Conservation (phyloP, 2,888 invertebrate genomes). For the Diploptera punctata region DNA sequence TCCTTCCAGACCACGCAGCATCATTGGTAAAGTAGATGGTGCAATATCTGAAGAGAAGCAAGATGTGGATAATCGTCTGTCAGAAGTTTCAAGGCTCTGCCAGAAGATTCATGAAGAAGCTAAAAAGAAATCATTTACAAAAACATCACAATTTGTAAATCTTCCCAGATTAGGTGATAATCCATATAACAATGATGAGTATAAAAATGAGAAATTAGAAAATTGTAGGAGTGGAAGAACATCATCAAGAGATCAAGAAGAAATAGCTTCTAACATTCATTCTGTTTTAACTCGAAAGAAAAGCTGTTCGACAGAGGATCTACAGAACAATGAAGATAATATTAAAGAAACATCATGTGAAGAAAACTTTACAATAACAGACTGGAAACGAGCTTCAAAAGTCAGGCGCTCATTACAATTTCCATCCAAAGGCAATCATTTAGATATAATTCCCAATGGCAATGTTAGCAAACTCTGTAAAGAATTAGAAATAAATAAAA, state of each 20-base stretch:
- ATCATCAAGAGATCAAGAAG: not conserved
- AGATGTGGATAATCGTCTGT: constrained; percentile 45
- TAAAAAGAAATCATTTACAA: constrained; percentile 47
- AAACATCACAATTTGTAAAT: not conserved
- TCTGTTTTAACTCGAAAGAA: constrained; percentile 51
- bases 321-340: constrained; percentile 46
- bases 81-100: constrained; percentile 57
- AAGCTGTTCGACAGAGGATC: constrained; percentile 60
- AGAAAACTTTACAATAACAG: constrained; percentile 52
- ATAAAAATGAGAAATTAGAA: too few species aligned
- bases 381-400: constrained; percentile 69
- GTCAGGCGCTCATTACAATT: constrained; percentile 71
- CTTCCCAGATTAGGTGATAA: not conserved
- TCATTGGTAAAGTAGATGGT: constrained; percentile 34
- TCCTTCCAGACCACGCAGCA: constrained; percentile 55
- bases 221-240: too few species aligned
- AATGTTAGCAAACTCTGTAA: constrained; percentile 62
- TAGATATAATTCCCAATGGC: constrained; percentile 32
- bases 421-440: constrained; percentile 50
- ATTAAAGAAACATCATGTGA: constrained; percentile 49
- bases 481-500: constrained; percentile 51
- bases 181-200: not conserved
- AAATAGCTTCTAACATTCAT: constrained; percentile 27
- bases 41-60: constrained; percentile 27
- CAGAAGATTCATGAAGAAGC: constrained; percentile 58